Evolutionary conservation across 2,888 invertebrate genomes (phyloP), one percentile per base, ranked within the genome.

Genomic region (Stenodema calcarata): DNA sequence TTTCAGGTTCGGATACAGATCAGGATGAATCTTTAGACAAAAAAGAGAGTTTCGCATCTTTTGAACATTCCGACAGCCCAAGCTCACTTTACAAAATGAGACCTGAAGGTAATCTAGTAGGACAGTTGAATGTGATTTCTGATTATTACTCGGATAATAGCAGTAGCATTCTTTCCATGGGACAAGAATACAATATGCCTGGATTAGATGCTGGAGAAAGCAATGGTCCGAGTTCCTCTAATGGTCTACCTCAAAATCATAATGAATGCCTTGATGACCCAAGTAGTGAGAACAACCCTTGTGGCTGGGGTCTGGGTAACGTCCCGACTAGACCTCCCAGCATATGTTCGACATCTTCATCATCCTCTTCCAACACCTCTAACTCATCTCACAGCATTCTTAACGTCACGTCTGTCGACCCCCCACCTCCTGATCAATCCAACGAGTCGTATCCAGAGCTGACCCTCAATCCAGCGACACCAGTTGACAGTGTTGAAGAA

Each of bases 141-240:
- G 23, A 23, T 62, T 62, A 62, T 62, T 62, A 23, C 11, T 73
- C 73, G 16, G 73, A 73, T 30, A 35, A 1, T 35, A 73, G 41
- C 18, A 73, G 73, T 18, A 80, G 47, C 9, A 80, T 54, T 50
- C 47, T 80, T 44, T 80, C 80, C n/a, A 80, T 80, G 80, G 80
- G 80, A 0, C 50, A 80, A 30, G 80, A 80, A 30, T 80, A 23
- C 28, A 27, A 23, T 14, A n/a, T 18, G 14, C 18, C 18, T 62
- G 50, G 50, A 50, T 50, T 50, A n/a, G 62, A 62, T 62, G 62
- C 27, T 27, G 62, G 23, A 27, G 62, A 18, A 9, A 62, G 23
- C 62, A 62, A 62, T 62, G 62, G 62, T 18, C 62, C 9, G 11
- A 62, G 62, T 62, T 23, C 62, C 27, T 23, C 62, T 23, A 62